Base-by-base conservation (phyloP, 2,113 vertebrate genomes). In the Dasyornis broadbenti region DNA sequence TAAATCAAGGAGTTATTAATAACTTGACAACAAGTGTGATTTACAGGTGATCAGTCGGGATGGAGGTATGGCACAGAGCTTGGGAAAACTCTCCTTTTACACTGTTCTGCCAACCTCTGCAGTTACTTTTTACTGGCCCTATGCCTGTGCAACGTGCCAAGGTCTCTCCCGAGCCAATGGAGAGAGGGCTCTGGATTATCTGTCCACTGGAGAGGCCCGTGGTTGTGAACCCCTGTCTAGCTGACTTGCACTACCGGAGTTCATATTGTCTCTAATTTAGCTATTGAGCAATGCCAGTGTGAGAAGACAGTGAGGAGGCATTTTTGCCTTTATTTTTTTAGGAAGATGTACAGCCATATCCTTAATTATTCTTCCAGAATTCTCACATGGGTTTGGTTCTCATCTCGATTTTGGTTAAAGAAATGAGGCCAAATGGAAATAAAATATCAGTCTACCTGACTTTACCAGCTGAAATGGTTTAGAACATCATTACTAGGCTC, bases 381-480 rank as follows among this genome's bases (percentile, higher is more conserved):
- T 78, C 72, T 90, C 65, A 42, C 59, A 52, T 64, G 65, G 31
- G 22, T 84, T 49, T 49, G 47, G 47, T 24, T 49, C 66, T 90
- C 59, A 69, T 59, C 72, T 86, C 0, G 5, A 26, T 66, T 91
- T 91, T 82, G 66, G 70, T 57, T 87, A 79, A 65, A 87, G 59
- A 73, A 88, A 15, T 33, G 22, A 49, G n/a, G 64, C 52, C 37
- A 89, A 92, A 44, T 76, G 77, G 73, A 86, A 95, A 54, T 39
- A 28, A 69, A 82, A 61, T 76, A 76, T 57, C 53, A 61, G 28
- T 45, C 73, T 89, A 68, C 35, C n/a, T 49, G 40, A 60, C 23
- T 64, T 85, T 72, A 60, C 70, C 86, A 76, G 84, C 86, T 94
- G 93, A 94, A 89, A 82, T 49, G 35, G 40, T 95, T 96, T 80